Evolutionary conservation across 2,797 vertebrate species (phyloP), one percentile per base, ranked within the genome.

Genomic region (Cygnus olor): DNA sequence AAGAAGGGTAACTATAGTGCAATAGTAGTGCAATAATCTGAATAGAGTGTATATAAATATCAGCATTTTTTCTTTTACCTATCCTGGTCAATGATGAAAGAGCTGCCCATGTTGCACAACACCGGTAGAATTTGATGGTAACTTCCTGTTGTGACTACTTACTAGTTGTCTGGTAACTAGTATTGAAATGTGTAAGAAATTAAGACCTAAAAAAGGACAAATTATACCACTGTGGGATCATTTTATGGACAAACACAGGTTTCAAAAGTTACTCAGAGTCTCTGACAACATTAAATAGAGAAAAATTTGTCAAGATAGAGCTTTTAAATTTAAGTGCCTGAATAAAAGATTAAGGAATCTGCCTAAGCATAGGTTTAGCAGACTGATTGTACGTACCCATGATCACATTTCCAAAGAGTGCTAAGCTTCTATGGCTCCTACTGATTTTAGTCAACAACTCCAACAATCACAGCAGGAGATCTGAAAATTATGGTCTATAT

Each of bases 401-500:
- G 7, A 63, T 63, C 24, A 51, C 25, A 73, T 36, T 89, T 89
- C 28, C 57, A 83, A 47, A 44, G 86, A 58, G 51, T 8, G 20
- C 58, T 86, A 56, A 56, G 45, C 18, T 69, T 71, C 30, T 76
- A 66, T 25, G 71, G 6, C 30, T 91, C 38, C 32, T 61, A 30
- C 18, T 66, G 36, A 88, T 94, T 87, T 94, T 65, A 83, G 28
- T 81, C 25, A 82, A 34, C 10, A 76, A 36, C 27, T 84, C 51
- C 56, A 40, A 66, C 32, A 92, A 93, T 74, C 64, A 54, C 28
- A 84, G n/a, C 34, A 70, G 38, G 28, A 72, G 30, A 96, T 47
- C 58, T 85, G 61, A 94, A 91, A 94, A 91, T 85, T 64, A 89
- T 7, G n/a, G 47, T 44, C 11, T 66, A 17, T 74, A 74, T 80